Evolutionary conservation across 2,888 invertebrate species (phyloP).

Genomic region (Drosophila parthenogenetica): DNA sequence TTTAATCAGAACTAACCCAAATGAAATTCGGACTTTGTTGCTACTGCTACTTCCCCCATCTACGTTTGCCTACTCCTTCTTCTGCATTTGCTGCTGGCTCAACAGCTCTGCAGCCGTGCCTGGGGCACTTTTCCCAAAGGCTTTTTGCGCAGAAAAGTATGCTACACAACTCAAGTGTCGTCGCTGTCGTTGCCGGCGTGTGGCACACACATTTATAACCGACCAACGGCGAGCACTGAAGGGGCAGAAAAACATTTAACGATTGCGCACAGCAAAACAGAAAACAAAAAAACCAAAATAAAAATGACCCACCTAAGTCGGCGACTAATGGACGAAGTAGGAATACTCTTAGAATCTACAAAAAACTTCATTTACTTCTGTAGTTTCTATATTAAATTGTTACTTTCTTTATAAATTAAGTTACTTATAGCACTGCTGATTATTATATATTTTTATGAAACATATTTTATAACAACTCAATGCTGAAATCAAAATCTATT

Average conservation of each 20-base stretch:
- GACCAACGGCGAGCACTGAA: conserved; percentile 42
- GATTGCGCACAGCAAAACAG: conserved; percentile 48
- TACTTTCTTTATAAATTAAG: no score
- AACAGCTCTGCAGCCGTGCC: conserved; percentile 42
- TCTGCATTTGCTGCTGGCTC: conserved; percentile 22
- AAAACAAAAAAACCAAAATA: conserved; percentile 28
- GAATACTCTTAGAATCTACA: conserved; percentile 48
- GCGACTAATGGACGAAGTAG: conserved; percentile 20
- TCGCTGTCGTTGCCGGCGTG: conserved; percentile 53
- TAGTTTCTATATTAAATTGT: no score
- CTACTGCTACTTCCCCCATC: conserved; percentile 7
- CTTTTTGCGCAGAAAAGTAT: conserved; percentile 74
- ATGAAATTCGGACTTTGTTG: conserved; percentile 67
- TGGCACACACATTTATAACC: conserved; percentile 59
- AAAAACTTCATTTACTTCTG: not conserved
- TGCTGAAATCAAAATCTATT: no score
- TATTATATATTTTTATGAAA: no score
- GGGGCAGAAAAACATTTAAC: conserved; percentile 68
- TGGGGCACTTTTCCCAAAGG: conserved; percentile 56
- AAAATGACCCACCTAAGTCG: conserved; percentile 21
- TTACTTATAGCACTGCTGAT: no score
- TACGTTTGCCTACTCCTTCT: no score
- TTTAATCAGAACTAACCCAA: conserved; percentile 80
- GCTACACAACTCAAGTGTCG: conserved; percentile 72
- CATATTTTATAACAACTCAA: no score